phyloP scores from a whole-genome alignment of 1,140 invertebrate species.

The Calliopsis andreniformis region DNA sequence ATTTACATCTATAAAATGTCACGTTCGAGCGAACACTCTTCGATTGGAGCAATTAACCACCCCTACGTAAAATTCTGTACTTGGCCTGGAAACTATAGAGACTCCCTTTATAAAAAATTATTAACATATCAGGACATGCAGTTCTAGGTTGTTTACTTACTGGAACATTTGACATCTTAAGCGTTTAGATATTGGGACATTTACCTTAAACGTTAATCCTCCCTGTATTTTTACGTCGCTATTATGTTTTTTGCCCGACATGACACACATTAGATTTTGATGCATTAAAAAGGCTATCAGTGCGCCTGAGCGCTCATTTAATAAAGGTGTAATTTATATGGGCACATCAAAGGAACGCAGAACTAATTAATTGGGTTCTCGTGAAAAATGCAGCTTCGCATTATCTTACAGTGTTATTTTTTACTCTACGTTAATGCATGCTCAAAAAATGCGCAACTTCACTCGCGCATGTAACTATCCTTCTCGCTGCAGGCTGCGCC shows the following conservation, averaged over 20 bases:
- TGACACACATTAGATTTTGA: constrained; percentile 26
- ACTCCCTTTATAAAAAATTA: no score
- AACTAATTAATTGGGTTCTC: constrained; percentile 50
- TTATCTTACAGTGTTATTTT: constrained; percentile 29
- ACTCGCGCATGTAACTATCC: background rate
- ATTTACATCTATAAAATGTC: constrained; percentile 51
- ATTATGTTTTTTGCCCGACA: constrained; percentile 15
- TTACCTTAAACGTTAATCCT: no score
- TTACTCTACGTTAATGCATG: background rate
- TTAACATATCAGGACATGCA: no score
- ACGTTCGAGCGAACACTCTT: background rate
- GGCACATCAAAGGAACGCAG: constrained; percentile 47
- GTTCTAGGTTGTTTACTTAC: no score
- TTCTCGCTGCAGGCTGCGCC: background rate
- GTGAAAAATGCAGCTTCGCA: constrained; percentile 4
- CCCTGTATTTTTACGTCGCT: background rate
- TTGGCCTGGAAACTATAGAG: no score
- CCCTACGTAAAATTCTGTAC: background rate
- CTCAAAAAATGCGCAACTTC: constrained; percentile 3
- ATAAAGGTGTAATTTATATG: constrained; percentile 51
- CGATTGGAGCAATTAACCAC: constrained; percentile 16
- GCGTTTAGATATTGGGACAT: no score
- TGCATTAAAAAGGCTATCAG: constrained; percentile 44
- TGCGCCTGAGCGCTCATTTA: constrained; percentile 29
- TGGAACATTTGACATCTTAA: no score